Percentiles rank a stretch among this genome's conserved stretches.
These are phyloP conservation scores for Rhynchomys soricoides DNA, from an alignment of 2,113 vertebrate species.

Conservation along the genomic window DNA sequence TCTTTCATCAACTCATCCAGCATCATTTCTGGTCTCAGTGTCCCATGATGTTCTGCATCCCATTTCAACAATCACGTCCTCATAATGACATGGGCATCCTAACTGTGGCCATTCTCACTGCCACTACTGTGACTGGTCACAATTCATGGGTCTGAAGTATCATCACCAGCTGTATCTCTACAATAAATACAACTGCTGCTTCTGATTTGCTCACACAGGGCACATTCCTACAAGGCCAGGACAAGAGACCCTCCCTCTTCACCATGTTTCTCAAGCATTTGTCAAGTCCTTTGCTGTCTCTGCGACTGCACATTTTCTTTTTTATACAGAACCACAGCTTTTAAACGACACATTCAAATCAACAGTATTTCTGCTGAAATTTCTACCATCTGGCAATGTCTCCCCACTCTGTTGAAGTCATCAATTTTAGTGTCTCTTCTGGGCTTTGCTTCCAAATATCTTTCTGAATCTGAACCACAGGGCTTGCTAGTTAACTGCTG, in stretches of 20 bases:
- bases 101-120: slow-evolving; percentile 2
- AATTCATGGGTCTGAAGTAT: slow-evolving; percentile 37
- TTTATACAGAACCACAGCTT: background rate
- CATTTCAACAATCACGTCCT: background rate
- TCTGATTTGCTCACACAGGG: slow-evolving; percentile 27
- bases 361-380: slow-evolving; percentile 39
- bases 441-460: background rate
- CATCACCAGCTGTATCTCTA: background rate
- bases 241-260: background rate
- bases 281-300: background rate
- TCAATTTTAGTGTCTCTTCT: slow-evolving; percentile 9
- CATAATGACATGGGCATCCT: background rate
- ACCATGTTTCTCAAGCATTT: background rate
- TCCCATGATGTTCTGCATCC: background rate
- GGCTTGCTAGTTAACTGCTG: background rate
- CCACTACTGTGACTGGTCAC: background rate
- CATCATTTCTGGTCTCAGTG: background rate
- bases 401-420: background rate
- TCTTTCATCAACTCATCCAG: slow-evolving; percentile 42
- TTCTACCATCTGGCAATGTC: slow-evolving; percentile 44
- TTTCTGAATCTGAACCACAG: background rate
- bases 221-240: background rate
- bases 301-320: background rate
- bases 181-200: slow-evolving; percentile 6
- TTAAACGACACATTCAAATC: background rate